Evolutionary conservation across 92 coral and sea anemone genomes (phyloP).

Genomic region (Scolanthus callimorphus): DNA sequence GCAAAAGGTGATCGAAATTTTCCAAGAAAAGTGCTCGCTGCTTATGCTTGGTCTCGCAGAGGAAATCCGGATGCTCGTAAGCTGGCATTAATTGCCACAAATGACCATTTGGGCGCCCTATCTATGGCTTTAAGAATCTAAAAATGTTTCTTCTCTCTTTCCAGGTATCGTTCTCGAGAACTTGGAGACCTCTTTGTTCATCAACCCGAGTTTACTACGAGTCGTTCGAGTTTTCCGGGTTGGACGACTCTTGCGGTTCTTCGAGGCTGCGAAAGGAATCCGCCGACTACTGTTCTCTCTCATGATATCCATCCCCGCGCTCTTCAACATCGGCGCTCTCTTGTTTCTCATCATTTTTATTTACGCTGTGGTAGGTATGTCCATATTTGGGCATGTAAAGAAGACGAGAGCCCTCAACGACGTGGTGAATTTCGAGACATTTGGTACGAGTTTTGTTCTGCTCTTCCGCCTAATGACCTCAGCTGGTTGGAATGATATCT

Average conservation of each 20-base stretch:
- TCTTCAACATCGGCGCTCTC: constrained; percentile 88
- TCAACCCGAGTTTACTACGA: constrained; percentile 86
- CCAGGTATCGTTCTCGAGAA: constrained; percentile 68
- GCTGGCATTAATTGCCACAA: too few relatives aligned
- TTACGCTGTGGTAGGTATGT: constrained; percentile 94
- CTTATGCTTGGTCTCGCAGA: too few relatives aligned
- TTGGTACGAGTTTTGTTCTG: constrained; percentile 72
- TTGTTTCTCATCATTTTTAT: constrained; percentile 83
- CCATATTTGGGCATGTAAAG: constrained; percentile 82
- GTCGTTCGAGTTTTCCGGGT: constrained; percentile 88
- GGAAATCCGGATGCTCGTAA: too few relatives aligned
- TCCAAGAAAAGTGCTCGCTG: too few relatives aligned
- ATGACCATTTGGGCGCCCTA: too few relatives aligned
- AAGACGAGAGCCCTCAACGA: constrained; percentile 88
- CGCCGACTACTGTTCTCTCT: constrained; percentile 79
- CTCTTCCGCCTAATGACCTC: constrained; percentile 93
- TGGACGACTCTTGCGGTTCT: constrained; percentile 84
- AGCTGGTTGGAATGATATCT: constrained; percentile 95
- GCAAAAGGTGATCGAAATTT: too few relatives aligned
- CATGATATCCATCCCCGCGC: constrained; percentile 80
- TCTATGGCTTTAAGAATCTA: too few relatives aligned
- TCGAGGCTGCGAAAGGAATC: constrained; percentile 94
- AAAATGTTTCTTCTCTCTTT: constrained; percentile 2
- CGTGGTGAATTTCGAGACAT: constrained; percentile 92
- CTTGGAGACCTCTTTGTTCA: constrained; percentile 48